Base-by-base conservation (phyloP, 2,797 vertebrate species). In the Sarcoramphus papa region DNA sequence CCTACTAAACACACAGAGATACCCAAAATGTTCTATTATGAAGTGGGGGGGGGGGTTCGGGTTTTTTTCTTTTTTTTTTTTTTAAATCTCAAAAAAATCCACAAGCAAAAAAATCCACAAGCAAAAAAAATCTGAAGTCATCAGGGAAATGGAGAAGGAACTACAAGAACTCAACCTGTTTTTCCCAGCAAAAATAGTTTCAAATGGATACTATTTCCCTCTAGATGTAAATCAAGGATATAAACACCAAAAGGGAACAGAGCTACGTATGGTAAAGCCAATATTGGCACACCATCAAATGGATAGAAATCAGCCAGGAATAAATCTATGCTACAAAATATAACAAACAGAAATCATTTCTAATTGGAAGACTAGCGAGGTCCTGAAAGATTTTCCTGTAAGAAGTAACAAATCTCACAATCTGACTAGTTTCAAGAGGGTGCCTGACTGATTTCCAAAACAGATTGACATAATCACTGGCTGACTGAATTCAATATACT, bases 231-330 rank as follows among this genome's bases (percentile, higher is more conserved):
- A 89, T 47, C n/a, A 82, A 86, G 62, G 57, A 79, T 84, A 81
- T 1, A 9, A 90, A 87, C 47, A 92, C 41, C 19, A 30, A 85
- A 93, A 87, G 40, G 53, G 70, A 94, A 92, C 47, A 89, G 50
- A 93, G 35, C 27, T 95, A 89, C 93, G 91, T 91, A 92, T 40
- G 20, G 77, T 51, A 76, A 93, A 93, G 74, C 27, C 59, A 79
- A 89, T 48, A 73, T 31, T 75, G 70, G 70, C 63, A 89, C 43
- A 70, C 10, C 54, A 62, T 78, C 86, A 88, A 86, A 92, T 48
- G 8, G 47, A 72, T 73, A 75, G 31, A 62, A 75, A 92, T 72
- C 59, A 82, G 30, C 9, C 27, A 33, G 74, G 47, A 94, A 86
- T 59, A 92, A 72, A 90, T 68, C 73, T 72, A 41, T 53, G 47